Evolutionary conservation across 2,888 invertebrate species (phyloP).

Genomic region (Andrena bucephala): DNA sequence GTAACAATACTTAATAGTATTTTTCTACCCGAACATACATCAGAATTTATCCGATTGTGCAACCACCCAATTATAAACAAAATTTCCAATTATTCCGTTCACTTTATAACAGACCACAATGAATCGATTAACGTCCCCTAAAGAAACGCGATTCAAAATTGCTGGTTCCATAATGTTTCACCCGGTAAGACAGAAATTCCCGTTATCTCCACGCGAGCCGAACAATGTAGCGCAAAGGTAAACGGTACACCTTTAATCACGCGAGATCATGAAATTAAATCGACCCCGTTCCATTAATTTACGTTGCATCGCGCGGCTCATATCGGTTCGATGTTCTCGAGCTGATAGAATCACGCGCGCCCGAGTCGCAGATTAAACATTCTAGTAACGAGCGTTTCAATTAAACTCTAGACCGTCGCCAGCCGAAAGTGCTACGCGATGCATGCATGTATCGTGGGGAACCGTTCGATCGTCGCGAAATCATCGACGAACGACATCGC

Average conservation of each 20-base stretch:
- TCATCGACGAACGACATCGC: background rate
- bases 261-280: conserved; percentile 13
- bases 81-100: too few relatives aligned
- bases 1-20: too few relatives aligned
- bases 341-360: conserved; percentile 37
- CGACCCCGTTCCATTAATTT: conserved; percentile 14
- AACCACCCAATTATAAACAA: too few relatives aligned
- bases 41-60: too few relatives aligned
- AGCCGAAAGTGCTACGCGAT: background rate
- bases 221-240: background rate
- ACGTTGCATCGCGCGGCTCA: background rate
- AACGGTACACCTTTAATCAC: conserved; percentile 6
- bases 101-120: too few relatives aligned
- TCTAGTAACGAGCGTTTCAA: conserved; percentile 21
- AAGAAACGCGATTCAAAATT: too few relatives aligned
- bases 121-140: too few relatives aligned
- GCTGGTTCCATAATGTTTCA: background rate
- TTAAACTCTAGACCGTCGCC: conserved; percentile 23
- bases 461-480: background rate
- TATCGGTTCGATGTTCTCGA: conserved; percentile 3
- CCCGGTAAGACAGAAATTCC: background rate
- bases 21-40: too few relatives aligned
- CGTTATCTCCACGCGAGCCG: background rate
- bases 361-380: conserved; percentile 30
- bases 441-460: too few relatives aligned